A percentile compares a stretch with the other conserved stretches of the same genome.
Conservation (phyloP, 2,113 vertebrate species). For the Ailurus styani region DNA sequence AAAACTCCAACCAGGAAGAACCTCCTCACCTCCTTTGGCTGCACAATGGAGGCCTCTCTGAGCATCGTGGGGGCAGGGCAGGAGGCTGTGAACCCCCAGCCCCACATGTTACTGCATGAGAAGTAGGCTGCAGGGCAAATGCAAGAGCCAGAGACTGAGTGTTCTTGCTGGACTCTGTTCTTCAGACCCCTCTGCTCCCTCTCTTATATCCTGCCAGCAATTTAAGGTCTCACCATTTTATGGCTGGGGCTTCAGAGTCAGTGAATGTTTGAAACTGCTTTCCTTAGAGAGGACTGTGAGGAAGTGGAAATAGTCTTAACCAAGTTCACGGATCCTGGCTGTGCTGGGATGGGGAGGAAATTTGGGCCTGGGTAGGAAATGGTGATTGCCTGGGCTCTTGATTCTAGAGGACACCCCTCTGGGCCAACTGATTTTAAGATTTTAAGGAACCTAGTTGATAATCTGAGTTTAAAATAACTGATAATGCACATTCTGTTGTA, state of each 20-base stretch:
- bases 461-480: neutral
- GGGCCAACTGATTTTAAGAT: neutral
- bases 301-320: neutral
- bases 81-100: neutral
- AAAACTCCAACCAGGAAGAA: constrained; percentile 51
- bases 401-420: neutral
- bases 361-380: neutral
- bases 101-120: neutral
- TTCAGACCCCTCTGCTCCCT: neutral
- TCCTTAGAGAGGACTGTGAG: neutral
- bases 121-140: neutral
- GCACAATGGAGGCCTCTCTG: constrained; percentile 58
- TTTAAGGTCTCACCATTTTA: neutral
- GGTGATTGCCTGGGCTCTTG: too few relatives aligned
- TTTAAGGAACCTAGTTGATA: neutral
- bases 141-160: neutral
- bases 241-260: neutral
- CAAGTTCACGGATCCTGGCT: neutral
- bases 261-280: neutral
- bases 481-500: neutral
- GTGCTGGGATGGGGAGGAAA: neutral
- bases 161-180: constrained; percentile 5
- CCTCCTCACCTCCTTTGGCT: constrained; percentile 49
- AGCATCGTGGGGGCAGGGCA: neutral
- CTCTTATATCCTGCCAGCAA: neutral